Percentiles rank a stretch among this genome's conserved stretches.
phyloP scores from a whole-genome alignment of 2,888 invertebrate genomes.

The Schrankia costaestrigalis region DNA sequence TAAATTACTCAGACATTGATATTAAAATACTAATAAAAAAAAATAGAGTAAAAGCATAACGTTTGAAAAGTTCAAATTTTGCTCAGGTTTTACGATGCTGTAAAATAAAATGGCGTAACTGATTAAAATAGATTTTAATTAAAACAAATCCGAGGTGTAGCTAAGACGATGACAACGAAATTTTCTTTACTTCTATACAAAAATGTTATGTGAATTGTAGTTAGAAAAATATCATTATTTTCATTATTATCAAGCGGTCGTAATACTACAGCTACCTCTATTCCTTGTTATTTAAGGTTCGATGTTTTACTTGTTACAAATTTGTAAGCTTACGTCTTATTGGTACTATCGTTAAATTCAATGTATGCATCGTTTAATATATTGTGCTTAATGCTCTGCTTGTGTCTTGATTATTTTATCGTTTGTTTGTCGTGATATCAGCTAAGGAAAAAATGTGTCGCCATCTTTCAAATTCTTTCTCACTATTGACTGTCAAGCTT shows the following conservation, averaged over 20 bases:
- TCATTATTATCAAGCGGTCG: constrained; percentile 29
- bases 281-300: no score
- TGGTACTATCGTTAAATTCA: no score
- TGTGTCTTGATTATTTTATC: constrained; percentile 22
- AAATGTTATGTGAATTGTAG: constrained; percentile 41
- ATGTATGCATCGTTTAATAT: constrained; percentile 24
- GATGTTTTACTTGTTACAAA: no score
- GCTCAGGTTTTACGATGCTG: constrained; percentile 8
- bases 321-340: no score
- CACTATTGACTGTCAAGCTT: constrained; percentile 29
- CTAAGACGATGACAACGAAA: constrained; percentile 33
- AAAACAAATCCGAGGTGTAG: constrained; percentile 40
- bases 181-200: constrained; percentile 19
- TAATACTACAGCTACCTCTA: no score
- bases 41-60: constrained; percentile 7
- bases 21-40: constrained; percentile 18
- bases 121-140: constrained; percentile 27
- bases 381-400: constrained; percentile 31
- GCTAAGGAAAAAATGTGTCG: constrained; percentile 18
- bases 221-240: constrained; percentile 36
- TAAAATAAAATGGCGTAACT: constrained; percentile 17
- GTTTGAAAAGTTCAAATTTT: constrained; percentile 10
- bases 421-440: constrained; percentile 12
- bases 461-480: constrained; percentile 17
- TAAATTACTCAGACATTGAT: constrained; percentile 25